Percentiles rank a stretch among this genome's conserved stretches.
phyloP scores from a whole-genome alignment of 2,797 vertebrate species.

The Manis pentadactyla region DNA sequence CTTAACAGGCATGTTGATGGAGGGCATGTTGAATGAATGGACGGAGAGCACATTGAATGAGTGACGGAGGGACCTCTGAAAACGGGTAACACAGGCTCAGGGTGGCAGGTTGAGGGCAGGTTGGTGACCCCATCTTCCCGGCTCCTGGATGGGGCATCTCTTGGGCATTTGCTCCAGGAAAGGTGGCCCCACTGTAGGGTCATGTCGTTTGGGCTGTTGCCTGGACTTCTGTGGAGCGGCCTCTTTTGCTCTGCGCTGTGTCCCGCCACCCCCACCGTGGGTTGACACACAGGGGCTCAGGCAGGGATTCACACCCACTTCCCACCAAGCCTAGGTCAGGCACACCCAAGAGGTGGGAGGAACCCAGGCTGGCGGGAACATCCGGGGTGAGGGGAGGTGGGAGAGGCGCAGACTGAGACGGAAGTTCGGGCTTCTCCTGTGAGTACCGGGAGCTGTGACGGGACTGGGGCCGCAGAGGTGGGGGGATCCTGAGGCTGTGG shows the following conservation, averaged over 20 bases:
- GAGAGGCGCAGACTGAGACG: rapidly evolving
- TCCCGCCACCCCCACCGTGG: neutral
- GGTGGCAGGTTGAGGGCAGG: neutral
- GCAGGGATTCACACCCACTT: too few species aligned
- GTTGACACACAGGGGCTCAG: neutral
- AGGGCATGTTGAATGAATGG: neutral
- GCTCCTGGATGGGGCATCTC: rapidly evolving
- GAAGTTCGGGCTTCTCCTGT: neutral
- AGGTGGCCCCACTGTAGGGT: neutral
- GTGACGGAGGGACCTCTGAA: too few species aligned
- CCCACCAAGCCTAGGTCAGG: neutral
- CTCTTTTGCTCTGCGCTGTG: neutral
- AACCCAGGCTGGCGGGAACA: neutral
- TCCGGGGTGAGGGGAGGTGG: neutral
- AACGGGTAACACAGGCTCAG: rapidly evolving
- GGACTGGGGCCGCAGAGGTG: rapidly evolving
- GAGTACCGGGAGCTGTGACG: rapidly evolving
- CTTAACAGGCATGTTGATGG: neutral
- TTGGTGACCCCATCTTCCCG: neutral
- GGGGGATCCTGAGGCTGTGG: neutral
- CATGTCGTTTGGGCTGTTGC: rapidly evolving
- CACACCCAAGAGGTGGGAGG: rapidly evolving
- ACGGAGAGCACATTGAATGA: neutral
- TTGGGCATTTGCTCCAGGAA: rapidly evolving
- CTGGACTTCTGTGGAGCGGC: neutral